These are phyloP conservation scores for Galerucella nymphaeae DNA, from an alignment of 2,888 invertebrate genomes.

Conservation along the genomic window DNA sequence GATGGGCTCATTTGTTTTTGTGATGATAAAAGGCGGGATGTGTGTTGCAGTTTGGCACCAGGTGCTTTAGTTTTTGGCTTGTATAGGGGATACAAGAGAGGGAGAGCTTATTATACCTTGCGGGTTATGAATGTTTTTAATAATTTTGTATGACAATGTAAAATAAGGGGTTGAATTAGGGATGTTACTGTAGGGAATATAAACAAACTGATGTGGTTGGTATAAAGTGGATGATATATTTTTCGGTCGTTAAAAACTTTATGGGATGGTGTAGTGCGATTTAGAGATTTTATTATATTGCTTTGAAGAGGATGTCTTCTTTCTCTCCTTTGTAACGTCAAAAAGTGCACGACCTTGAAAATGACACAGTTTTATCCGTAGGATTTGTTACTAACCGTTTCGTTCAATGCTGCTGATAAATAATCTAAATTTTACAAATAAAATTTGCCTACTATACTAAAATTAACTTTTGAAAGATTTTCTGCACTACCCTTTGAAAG, in stretches of 20 bases:
- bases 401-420: no score
- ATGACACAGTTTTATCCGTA: no score
- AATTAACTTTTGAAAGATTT: no score
- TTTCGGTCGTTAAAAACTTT: not conserved
- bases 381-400: no score
- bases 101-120: conserved; percentile 25
- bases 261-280: no score
- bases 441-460: no score
- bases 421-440: no score
- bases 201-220: conserved; percentile 11
- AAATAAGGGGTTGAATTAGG: conserved; percentile 26
- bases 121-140: conserved; percentile 37
- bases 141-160: conserved; percentile 29
- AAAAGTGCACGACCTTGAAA: no score
- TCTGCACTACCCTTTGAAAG: no score
- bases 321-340: no score
- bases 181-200: conserved; percentile 6
- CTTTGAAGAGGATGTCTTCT: no score
- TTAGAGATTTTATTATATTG: no score
- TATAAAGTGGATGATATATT: not conserved
- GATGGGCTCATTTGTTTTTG: conserved; percentile 60
- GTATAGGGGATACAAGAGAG: conserved; percentile 16
- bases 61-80: conserved; percentile 39
- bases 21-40: conserved; percentile 56
- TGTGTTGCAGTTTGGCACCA: conserved; percentile 35